Percentiles rank a stretch among this genome's conserved stretches.
Conservation (phyloP, 2,797 vertebrate genomes). For the Catharus ustulatus region DNA sequence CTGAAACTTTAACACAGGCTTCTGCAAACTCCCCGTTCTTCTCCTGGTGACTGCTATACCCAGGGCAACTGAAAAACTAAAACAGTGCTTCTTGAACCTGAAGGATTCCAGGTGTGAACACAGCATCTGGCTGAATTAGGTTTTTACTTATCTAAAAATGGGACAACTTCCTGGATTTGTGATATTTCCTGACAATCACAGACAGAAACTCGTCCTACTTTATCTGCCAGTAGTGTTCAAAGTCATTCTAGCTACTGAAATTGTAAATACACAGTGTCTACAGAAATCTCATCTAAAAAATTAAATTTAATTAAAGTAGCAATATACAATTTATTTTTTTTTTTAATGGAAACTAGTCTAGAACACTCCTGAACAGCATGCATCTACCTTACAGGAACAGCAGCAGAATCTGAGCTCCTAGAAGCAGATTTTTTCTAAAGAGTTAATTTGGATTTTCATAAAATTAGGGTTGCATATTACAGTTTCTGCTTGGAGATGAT, state of each 20-base stretch:
- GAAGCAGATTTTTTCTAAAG: not conserved
- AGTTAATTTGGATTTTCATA: not conserved
- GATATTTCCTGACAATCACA: not conserved
- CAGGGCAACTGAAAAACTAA: not conserved
- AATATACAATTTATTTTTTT: not conserved
- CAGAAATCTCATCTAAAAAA: not conserved
- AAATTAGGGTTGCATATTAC: not conserved
- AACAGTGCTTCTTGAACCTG: not conserved
- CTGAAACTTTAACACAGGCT: not conserved
- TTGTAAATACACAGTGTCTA: rapidly evolving
- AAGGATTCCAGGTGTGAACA: not conserved
- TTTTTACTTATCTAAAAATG: not conserved
- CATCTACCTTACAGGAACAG: not conserved
- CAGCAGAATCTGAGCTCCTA: not conserved
- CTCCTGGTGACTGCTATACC: not conserved
- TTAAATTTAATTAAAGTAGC: not conserved
- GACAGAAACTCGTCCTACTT: not conserved
- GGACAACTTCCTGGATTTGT: not conserved
- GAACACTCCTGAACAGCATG: not conserved
- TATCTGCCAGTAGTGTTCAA: not conserved
- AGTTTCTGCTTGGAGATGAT: not conserved
- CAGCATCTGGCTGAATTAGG: not conserved
- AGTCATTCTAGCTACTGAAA: not conserved
- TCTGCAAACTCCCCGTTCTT: not conserved
- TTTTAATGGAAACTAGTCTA: not conserved